Base-by-base conservation (phyloP, 2,797 vertebrate genomes). In the Brachyalestes nurse region DNA sequence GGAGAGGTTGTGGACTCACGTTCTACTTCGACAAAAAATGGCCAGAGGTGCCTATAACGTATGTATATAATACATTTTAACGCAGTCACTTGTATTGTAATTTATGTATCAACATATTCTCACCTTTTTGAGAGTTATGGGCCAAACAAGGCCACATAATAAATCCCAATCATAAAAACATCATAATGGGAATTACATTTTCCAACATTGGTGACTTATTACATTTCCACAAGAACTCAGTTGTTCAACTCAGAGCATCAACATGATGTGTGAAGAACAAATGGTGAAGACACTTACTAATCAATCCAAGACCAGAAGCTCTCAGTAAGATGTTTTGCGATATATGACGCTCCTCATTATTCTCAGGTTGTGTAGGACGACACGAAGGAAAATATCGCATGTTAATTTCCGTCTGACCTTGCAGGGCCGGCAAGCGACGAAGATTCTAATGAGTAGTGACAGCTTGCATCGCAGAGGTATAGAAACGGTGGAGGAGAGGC, bases 321-420 rank as follows among this genome's bases (percentile, higher is more conserved):
- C 71, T 38, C 40, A 51, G 21, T 49, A 60, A 73, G 16, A n/a
- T 5, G 10, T 57, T 53, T 12, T 6, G 5, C 58, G 34, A 25
- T 25, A 25, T 40, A 49, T 3, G n/a, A 61, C 60, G 16, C 64
- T 49, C 42, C 28, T 38, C 47, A 67, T 82, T 78, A 78, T 73
- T 78, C 42, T 17, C 0, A 8, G 51, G 47, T 47, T 23, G 69
- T 49, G 60, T 28, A 66, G 75, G 67, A 72, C 8, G 8, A 21
- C 14, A 2, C 8, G 25, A 51, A 47, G 60, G 72, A 71, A 75
- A 80, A 82, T 72, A 42, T 77, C n/a, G 72, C 72, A 74, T 81
- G 83, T 72, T 86, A 78, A 84, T 85, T 81, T 84, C 76, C n/a
- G 21, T 82, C 61, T 34, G 40, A 85, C 85, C 75, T 86, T 82